Base-by-base conservation (phyloP, 2,797 vertebrate genomes). In the Semotilus atromaculatus region DNA sequence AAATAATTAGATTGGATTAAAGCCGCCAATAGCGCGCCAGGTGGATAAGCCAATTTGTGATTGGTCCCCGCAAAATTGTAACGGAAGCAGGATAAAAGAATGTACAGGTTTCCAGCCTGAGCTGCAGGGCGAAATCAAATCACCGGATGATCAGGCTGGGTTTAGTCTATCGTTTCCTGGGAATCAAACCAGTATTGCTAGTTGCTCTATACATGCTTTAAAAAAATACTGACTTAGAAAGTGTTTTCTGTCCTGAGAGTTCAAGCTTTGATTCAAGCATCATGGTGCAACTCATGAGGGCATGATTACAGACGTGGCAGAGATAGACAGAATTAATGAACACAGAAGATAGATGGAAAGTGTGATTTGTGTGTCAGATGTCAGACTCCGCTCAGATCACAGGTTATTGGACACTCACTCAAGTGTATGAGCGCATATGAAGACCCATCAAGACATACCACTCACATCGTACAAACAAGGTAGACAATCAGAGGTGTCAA, bases 371-470 rank as follows among this genome's bases (percentile, higher is more conserved):
- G 31, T 83, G 80, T 82, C 75, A 80, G 34, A 53, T 80, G 55
- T 68, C 73, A 51, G 68, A 51, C 23, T 81, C 45, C 0, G 0
- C 21, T 75, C 19, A 34, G 36, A 73, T 78, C 79, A 82, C 82
- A 85, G 85, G 53, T 85, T 85, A 85, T 86, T 85, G 85, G 55
- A 74, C 31, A 5, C 60, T 81, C 38, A 1, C n/a, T n/a, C n/a
- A n/a, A n/a, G 34, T 36, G 62, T 43, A 34, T 34, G 48, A n/a
- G 74, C 18, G 60, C 85, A 88, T 74, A 80, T 86, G 82, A 29
- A 45, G 26, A 40, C 51, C 62, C 31, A 64, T 66, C 66, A 86
- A 48, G 10, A 21, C 21, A 72, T 19, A 23, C 11, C 14, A 1
- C 62, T 66, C 23, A 53, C 4, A 70, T 66, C 18, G n/a, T 18